phyloP scores from a whole-genome alignment of 1,140 invertebrate species.

The Lycorma delicatula region DNA sequence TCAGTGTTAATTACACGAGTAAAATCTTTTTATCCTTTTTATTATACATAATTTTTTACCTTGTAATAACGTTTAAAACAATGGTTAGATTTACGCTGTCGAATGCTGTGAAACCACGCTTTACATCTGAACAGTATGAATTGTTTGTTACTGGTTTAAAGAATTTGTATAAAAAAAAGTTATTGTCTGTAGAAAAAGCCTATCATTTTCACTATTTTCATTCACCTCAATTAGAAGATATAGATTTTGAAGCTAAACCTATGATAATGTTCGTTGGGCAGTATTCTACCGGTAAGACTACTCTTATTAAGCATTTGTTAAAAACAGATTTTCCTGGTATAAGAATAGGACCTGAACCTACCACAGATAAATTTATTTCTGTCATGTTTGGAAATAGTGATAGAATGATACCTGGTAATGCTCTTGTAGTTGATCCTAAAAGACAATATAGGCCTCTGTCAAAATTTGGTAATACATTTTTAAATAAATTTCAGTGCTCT shows the following conservation, averaged over 20 bases:
- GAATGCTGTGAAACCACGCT: too few species aligned
- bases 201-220: slow-evolving; percentile 70
- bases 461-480: slow-evolving; percentile 63
- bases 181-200: slow-evolving; percentile 57
- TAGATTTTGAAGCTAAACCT: slow-evolving; percentile 67
- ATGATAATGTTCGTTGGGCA: slow-evolving; percentile 65
- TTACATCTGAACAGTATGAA: too few species aligned
- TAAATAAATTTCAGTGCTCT: slow-evolving; percentile 85
- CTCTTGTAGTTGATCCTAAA: slow-evolving; percentile 62
- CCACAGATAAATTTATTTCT: slow-evolving; percentile 63
- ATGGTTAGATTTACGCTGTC: too few species aligned
- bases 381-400: slow-evolving; percentile 56
- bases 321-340: slow-evolving; percentile 58
- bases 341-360: slow-evolving; percentile 53
- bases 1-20: too few species aligned
- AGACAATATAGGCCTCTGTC: slow-evolving; percentile 56
- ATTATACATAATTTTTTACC: too few species aligned
- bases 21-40: too few species aligned
- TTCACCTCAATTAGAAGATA: slow-evolving; percentile 58
- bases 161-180: slow-evolving; percentile 56
- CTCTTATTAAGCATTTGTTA: slow-evolving; percentile 57
- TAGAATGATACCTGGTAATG: slow-evolving; percentile 61
- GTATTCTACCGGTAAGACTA: slow-evolving; percentile 69
- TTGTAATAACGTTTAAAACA: too few species aligned
- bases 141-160: too few species aligned